Conservation (phyloP, 1,140 invertebrate species). For the Cephus cinctus region DNA sequence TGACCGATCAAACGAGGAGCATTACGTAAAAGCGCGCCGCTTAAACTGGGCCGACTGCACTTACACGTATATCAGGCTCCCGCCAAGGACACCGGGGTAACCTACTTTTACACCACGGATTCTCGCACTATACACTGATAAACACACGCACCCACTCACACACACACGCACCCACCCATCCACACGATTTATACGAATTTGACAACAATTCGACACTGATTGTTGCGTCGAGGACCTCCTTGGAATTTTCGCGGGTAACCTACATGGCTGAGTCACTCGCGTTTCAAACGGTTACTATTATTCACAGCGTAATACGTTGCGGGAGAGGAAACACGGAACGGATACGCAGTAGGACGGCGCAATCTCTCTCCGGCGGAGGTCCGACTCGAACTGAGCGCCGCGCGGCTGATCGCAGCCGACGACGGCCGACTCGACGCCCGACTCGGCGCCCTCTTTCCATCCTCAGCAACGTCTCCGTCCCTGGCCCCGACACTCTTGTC, state of each 20-base stretch:
- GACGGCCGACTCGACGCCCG: slow-evolving; percentile 23
- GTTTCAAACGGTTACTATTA: not conserved
- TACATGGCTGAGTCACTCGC: too few relatives aligned
- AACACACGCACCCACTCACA: not conserved
- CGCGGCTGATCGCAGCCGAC: slow-evolving; percentile 36
- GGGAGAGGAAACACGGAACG: slow-evolving; percentile 20
- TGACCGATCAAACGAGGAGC: not conserved
- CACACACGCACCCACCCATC: too few relatives aligned
- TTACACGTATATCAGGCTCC: slow-evolving; percentile 22
- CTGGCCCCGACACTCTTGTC: slow-evolving; percentile 14
- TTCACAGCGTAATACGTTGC: not conserved
- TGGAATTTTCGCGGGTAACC: too few relatives aligned
- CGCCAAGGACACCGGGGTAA: slow-evolving; percentile 26
- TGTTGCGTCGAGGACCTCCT: too few relatives aligned
- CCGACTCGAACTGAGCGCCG: slow-evolving; percentile 44
- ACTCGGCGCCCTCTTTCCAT: slow-evolving; percentile 12
- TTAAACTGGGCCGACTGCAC: slow-evolving; percentile 23
- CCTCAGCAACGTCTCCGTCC: too few relatives aligned
- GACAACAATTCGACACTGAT: too few relatives aligned
- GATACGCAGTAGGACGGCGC: slow-evolving; percentile 26
- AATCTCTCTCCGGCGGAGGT: slow-evolving; percentile 36
- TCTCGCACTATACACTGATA: slow-evolving; percentile 6
- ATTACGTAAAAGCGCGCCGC: slow-evolving; percentile 27
- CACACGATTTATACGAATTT: too few relatives aligned
- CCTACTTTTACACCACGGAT: slow-evolving; percentile 22